phyloP scores from a whole-genome alignment of 1,140 invertebrate species.

The Heliconius eleuchia region DNA sequence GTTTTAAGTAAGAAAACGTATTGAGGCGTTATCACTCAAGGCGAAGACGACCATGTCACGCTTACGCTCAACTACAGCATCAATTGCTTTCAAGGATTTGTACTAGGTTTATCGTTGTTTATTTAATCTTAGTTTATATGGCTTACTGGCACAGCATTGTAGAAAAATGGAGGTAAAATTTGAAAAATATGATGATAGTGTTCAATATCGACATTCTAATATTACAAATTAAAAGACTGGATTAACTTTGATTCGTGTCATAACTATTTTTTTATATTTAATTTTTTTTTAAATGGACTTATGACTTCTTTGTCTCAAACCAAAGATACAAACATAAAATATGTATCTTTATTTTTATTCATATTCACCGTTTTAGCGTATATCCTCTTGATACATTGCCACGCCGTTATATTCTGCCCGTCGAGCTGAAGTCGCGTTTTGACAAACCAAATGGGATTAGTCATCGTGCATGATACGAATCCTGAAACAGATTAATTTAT shows the following conservation, averaged over 20 bases:
- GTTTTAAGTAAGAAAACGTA: neutral
- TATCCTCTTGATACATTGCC: constrained; percentile 90
- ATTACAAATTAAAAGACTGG: no score
- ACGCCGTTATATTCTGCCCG: constrained; percentile 89
- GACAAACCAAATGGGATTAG: constrained; percentile 99
- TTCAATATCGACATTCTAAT: no score
- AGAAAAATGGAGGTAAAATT: neutral
- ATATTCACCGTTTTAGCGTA: constrained; percentile 88
- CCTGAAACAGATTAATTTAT: constrained; percentile 84
- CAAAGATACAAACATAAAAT: neutral
- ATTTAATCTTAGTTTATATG: neutral
- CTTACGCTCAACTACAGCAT: neutral
- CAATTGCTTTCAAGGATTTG: constrained; percentile 9
- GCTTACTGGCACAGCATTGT: neutral
- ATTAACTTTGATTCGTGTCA: no score
- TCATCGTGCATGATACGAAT: constrained; percentile 96
- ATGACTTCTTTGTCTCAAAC: no score
- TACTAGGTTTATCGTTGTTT: neutral
- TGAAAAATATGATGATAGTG: no score
- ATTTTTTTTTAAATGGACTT: no score
- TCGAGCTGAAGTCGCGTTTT: constrained; percentile 99
- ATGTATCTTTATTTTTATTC: neutral
- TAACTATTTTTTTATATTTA: no score
- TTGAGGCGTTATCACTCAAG: neutral
- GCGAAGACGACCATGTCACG: constrained; percentile 7